Conservation (phyloP, 2,888 invertebrate species). For the Parelbella ahira region DNA sequence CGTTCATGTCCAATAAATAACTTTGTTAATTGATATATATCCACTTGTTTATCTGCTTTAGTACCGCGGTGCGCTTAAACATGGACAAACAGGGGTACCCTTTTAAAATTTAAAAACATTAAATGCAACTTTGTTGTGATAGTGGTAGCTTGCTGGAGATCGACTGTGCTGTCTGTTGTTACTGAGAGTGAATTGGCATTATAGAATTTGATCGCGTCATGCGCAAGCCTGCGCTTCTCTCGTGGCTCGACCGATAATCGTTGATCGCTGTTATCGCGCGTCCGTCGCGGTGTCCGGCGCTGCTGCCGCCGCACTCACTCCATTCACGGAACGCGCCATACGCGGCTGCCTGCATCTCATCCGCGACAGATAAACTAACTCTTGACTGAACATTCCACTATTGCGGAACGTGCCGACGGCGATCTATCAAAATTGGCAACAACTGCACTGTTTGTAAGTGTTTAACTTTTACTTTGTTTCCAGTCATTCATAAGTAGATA, state of each 20-base stretch:
- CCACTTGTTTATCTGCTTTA: constrained; percentile 45
- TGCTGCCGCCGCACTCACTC: constrained; percentile 50
- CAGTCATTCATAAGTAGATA: not conserved
- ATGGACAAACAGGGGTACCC: constrained; percentile 18
- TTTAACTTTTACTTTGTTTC: constrained; percentile 4
- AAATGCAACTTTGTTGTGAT: constrained; percentile 23
- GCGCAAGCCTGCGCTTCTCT: constrained; percentile 23
- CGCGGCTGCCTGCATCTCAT: constrained; percentile 45
- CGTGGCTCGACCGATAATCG: constrained; percentile 53
- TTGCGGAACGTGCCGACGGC: constrained; percentile 17
- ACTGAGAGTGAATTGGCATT: too few relatives aligned
- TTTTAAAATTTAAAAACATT: constrained; percentile 14
- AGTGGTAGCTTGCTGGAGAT: not conserved
- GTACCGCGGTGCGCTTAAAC: constrained; percentile 2
- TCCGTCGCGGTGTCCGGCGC: constrained; percentile 63
- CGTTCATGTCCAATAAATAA: constrained; percentile 56
- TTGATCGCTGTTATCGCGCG: constrained; percentile 68
- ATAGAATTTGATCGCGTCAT: too few relatives aligned
- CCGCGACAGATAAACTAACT: constrained; percentile 11
- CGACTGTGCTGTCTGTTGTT: constrained; percentile 3
- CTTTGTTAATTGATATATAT: constrained; percentile 54
- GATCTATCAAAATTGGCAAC: constrained; percentile 4
- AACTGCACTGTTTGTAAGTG: constrained; percentile 29
- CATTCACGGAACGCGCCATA: constrained; percentile 53
- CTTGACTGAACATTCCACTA: constrained; percentile 1